phyloP scores from a whole-genome alignment of 2,888 invertebrate species.

The Onthophagus sagittarius region DNA sequence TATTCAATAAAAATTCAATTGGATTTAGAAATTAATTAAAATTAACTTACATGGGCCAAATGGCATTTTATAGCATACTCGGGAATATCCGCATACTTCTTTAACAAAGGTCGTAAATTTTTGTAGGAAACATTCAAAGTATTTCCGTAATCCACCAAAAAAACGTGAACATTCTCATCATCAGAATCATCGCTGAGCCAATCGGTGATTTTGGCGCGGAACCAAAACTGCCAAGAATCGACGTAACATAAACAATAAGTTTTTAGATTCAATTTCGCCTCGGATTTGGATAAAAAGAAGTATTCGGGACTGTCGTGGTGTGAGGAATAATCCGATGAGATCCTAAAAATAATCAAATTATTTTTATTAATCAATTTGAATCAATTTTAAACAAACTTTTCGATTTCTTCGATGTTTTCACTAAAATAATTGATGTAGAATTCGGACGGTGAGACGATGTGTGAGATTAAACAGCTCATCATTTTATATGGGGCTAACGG shows the following conservation, averaged over 20 bases:
- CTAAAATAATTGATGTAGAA: slow-evolving; percentile 19
- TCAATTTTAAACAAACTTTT: slow-evolving; percentile 13
- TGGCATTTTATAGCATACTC: slow-evolving; percentile 22
- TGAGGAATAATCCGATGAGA: slow-evolving; percentile 13
- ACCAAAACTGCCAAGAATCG: slow-evolving; percentile 15
- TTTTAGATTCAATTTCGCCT: slow-evolving; percentile 17
- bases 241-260: slow-evolving; percentile 18
- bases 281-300: slow-evolving; percentile 13
- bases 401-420: slow-evolving; percentile 15
- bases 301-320: slow-evolving; percentile 1
- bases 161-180: slow-evolving; percentile 15
- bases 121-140: slow-evolving; percentile 6
- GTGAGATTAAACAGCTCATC: slow-evolving; percentile 16
- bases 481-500: slow-evolving; percentile 11
- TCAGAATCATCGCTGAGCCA: slow-evolving; percentile 9
- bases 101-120: slow-evolving; percentile 13
- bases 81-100: slow-evolving; percentile 13
- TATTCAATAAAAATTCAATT: too few relatives aligned
- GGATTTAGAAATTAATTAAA: neutral
- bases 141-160: slow-evolving; percentile 21
- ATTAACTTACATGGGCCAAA: slow-evolving; percentile 14
- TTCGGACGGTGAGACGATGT: slow-evolving; percentile 15
- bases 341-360: slow-evolving; percentile 8
- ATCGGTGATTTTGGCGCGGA: slow-evolving; percentile 15
- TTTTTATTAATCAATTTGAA: neutral